phyloP scores from a whole-genome alignment of 2,113 vertebrate species.

The Lucifuga dentata region DNA sequence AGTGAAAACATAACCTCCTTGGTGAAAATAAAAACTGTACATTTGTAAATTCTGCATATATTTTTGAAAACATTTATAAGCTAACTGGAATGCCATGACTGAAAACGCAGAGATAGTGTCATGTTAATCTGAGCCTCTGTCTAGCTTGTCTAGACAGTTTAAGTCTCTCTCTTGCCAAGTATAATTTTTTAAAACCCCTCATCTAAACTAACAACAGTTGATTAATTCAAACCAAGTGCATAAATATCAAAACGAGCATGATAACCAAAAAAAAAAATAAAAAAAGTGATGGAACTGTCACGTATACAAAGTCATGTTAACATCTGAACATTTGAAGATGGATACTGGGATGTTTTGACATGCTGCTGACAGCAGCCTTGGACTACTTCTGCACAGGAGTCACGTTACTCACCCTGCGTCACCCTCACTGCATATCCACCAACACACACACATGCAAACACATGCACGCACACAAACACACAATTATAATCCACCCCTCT shows the following conservation, averaged over 20 bases:
- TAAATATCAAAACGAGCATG: no score
- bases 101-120: not conserved
- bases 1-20: no score
- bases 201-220: no score
- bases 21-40: no score
- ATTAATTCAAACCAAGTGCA: no score
- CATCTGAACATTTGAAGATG: conserved; percentile 21
- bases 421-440: conserved; percentile 3
- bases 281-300: no score
- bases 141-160: conserved; percentile 52
- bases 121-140: conserved; percentile 36
- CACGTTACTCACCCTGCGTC: conserved; percentile 52
- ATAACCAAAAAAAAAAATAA: no score
- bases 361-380: conserved; percentile 60
- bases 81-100: no score
- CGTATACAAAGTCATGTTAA: not conserved
- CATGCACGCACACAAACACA: conserved; percentile 6
- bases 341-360: conserved; percentile 40
- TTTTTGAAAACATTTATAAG: no score
- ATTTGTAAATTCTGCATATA: no score
- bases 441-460: not conserved
- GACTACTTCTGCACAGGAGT: conserved; percentile 61
- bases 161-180: conserved; percentile 14
- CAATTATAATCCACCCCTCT: conserved; percentile 9
- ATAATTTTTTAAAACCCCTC: no score